Base-by-base conservation (phyloP, 2,888 invertebrate species). In the Melipona beecheii region DNA sequence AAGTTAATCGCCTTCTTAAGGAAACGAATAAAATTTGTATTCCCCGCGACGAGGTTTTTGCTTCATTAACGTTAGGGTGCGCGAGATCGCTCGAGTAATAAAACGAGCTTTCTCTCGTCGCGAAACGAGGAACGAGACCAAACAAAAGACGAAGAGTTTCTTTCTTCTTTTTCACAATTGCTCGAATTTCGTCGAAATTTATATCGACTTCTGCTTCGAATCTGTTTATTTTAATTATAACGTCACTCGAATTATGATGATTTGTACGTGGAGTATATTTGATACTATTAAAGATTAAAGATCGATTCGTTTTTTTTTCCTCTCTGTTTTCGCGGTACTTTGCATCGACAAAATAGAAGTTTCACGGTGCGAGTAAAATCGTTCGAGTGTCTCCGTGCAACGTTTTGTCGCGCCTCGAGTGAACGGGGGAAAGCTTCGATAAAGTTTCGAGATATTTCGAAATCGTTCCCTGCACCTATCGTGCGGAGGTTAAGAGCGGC, bases 361-460 rank as follows among this genome's bases (percentile, higher is more conserved):
- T 93, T 91, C 84, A 86, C 85, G 88, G 56, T 43, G 89, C 87
- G 86, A 84, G 86, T 83, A 87, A 91, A 93, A 90, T 91, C 90
- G 89, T 84, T 91, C 86, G 89, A 91, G 90, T 92, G 90, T 89
- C 88, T 0, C 89, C 86, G 90, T 86, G 81, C 83, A 87, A 86
- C 86, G 88, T 86, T 92, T 91, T 91, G n/a, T 91, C 91, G 91
- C 90, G 89, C 85, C 71, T 86, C 83, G 86, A 87, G 87, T 87
- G 91, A 89, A 90, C 89, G 24, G 36, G 85, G 87, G 88, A 90
- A 90, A 92, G 90, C 87, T 88, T 86, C 90, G 90, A 89, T 86
- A 89, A 93, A 93, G 90, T 92, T 93, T 92, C 90, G 87, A 91
- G 91, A 90, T 90, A 89, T 92, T 91, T 91, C 90, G 89, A 91